A percentile compares a stretch with the other conserved stretches of the same genome.
Evolutionary conservation across 2,113 vertebrate genomes (phyloP).

Genomic region (Ibidorhyncha struthersii): DNA sequence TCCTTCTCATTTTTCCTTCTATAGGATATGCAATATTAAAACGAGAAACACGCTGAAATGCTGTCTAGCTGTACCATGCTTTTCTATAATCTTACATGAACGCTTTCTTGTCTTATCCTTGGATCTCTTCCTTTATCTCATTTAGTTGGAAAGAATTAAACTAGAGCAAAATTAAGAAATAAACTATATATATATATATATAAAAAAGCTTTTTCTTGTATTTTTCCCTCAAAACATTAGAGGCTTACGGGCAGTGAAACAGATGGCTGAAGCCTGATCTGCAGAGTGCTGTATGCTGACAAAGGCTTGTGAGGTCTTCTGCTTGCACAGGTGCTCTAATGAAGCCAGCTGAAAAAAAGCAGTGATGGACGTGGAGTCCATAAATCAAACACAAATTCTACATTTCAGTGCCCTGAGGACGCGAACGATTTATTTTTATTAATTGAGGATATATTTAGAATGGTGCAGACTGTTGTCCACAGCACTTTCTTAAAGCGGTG

Average conservation of each 20-base stretch:
- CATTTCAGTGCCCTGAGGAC: neutral
- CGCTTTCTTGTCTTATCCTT: neutral
- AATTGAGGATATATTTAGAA: neutral
- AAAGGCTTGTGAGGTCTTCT: neutral
- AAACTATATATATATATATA: too few relatives aligned
- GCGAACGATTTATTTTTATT: neutral
- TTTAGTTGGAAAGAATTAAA: neutral
- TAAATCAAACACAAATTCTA: neutral
- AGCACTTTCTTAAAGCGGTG: neutral
- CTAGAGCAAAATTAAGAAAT: neutral
- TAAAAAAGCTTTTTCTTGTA: neutral
- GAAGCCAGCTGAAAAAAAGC: neutral
- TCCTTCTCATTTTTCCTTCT: neutral
- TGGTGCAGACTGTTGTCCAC: neutral
- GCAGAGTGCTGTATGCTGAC: neutral
- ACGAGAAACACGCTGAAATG: neutral
- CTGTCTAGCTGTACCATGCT: neutral
- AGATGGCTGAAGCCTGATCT: neutral
- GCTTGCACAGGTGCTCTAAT: neutral
- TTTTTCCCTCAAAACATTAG: neutral
- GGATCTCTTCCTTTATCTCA: neutral
- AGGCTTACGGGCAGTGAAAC: neutral
- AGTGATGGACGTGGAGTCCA: neutral
- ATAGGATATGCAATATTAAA: neutral
- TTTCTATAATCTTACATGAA: neutral